Evolutionary conservation across 2,888 invertebrate genomes (phyloP).

Genomic region (Macrosiphum euphorbiae): DNA sequence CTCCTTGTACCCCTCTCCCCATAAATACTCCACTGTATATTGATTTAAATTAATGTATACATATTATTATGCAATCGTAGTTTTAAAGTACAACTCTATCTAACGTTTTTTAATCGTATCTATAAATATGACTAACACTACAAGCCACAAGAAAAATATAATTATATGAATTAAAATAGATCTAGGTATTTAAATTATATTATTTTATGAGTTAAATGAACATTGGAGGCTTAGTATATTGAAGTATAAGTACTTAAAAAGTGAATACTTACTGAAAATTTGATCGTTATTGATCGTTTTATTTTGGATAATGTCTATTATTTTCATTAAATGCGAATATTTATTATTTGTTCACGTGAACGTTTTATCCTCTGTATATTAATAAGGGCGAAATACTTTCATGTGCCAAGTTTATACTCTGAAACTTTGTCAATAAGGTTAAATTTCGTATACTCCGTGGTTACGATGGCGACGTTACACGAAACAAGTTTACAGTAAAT

Average conservation of each 20-base stretch:
- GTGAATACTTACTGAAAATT: background rate
- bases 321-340: constrained; percentile 18
- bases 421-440: constrained; percentile 60
- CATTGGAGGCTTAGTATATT: too few species aligned
- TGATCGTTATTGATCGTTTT: background rate
- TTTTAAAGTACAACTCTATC: background rate
- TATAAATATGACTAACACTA: background rate
- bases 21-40: background rate
- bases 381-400: constrained; percentile 50
- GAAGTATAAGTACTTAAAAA: background rate
- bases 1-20: too few species aligned
- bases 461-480: constrained; percentile 44
- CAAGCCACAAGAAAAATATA: background rate
- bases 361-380: constrained; percentile 23
- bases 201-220: background rate
- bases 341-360: constrained; percentile 43
- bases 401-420: constrained; percentile 54
- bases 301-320: background rate
- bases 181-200: background rate
- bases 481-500: constrained; percentile 51
- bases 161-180: background rate
- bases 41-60: background rate
- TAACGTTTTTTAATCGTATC: background rate
- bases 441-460: constrained; percentile 51
- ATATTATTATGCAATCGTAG: background rate